These are phyloP conservation scores for Corythornis cristatus DNA, from an alignment of 2,113 vertebrate species.

Conservation along the genomic window DNA sequence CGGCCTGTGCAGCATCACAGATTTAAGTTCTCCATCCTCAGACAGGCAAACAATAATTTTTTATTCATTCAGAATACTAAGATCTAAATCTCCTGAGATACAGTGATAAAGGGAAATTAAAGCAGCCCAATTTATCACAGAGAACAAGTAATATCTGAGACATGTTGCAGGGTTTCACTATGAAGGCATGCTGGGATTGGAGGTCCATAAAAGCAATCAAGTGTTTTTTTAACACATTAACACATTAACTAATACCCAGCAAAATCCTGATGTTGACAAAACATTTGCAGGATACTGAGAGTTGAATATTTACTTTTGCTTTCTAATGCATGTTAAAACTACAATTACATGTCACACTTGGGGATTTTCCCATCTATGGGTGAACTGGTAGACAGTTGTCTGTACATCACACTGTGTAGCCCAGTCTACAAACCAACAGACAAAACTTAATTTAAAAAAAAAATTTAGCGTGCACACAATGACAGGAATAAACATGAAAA, in stretches of 20 bases:
- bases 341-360: neutral
- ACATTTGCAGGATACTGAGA: neutral
- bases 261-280: neutral
- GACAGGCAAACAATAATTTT: neutral
- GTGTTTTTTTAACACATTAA: neutral
- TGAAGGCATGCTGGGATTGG: neutral
- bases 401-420: neutral
- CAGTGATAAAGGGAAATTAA: neutral
- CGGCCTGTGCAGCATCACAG: neutral
- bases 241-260: neutral
- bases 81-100: neutral
- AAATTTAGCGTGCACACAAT: neutral
- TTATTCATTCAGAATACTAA: neutral
- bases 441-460: neutral
- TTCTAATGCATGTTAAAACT: neutral
- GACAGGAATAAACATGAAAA: neutral
- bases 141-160: neutral
- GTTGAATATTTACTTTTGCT: constrained; percentile 16
- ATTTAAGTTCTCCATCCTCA: neutral
- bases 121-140: neutral
- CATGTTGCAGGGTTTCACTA: neutral
- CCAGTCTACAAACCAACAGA: neutral
- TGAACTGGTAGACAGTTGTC: neutral
- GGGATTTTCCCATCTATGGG: neutral
- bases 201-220: neutral